These are phyloP conservation scores for Pseudopipra pipra DNA, from an alignment of 2,113 vertebrate species.

Conservation along the genomic window DNA sequence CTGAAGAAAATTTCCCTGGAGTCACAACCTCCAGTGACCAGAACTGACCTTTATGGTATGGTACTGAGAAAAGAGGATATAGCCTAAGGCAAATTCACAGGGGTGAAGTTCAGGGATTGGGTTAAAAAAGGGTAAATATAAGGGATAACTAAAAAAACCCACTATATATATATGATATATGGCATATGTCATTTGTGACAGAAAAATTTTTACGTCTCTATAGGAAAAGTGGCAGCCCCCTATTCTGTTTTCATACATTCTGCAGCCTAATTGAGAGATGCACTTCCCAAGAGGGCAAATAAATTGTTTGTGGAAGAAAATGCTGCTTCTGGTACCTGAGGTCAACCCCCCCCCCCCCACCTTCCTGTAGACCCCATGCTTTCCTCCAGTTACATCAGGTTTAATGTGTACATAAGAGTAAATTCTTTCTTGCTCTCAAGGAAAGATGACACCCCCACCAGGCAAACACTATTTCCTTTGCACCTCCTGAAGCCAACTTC, in stretches of 20 bases:
- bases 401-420: neutral
- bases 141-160: neutral
- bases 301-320: neutral
- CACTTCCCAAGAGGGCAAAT: neutral
- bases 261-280: neutral
- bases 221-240: neutral
- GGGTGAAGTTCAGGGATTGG: neutral
- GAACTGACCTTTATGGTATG: neutral
- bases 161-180: too few species aligned
- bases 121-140: neutral
- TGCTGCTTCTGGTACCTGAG: neutral
- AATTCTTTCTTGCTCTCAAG: neutral
- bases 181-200: neutral
- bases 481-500: neutral
- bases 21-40: neutral
- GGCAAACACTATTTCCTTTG: neutral
- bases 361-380: rapidly evolving
- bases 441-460: neutral
- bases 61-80: neutral
- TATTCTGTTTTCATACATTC: neutral
- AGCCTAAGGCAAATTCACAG: neutral
- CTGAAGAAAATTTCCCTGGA: neutral
- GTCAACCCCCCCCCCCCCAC: neutral
- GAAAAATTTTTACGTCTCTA: neutral
- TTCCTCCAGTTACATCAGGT: neutral